Base-by-base conservation (phyloP, 2,888 invertebrate genomes). In the Lutraria lutraria region DNA sequence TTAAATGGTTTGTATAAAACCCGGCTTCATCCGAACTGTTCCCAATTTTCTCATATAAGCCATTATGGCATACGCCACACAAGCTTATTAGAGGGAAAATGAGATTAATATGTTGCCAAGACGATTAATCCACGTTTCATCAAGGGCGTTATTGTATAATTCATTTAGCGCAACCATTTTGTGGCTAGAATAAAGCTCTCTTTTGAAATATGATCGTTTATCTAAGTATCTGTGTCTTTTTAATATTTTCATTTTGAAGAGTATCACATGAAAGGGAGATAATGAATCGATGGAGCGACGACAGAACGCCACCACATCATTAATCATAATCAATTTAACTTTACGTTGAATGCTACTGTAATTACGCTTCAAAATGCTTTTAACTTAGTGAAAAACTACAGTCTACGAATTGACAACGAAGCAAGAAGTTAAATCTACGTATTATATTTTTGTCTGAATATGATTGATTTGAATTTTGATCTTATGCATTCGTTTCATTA, bases 401-500 rank as follows among this genome's bases (percentile, higher is more conserved):
- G 91, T 90, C 91, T 89, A 82, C 31, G 25, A 80, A 81, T 68
- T 89, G 88, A 88, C 89, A 84, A 60, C 21, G 60, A 86, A 79
- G 82, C 83, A 84, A 85, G 81, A 68, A 84, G 88, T 89, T 86
- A 81, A 83, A 86, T 90, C 88, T 90, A 90, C 83, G 88, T 90
- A 89, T 89, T 89, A 90, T 91, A 89, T 90, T 86, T n/a, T 88
- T 88, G 92, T 90, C 90, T 86, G 81, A 85, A 68, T 86, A 88
- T 92, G 92, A 92, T 92, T 87, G 90, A 92, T 92, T 84, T 54
- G 88, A 31, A 60, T 87, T 92, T 92, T 92, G 88, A 90, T 90
- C 86, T 82, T 81, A 81, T 84, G 85, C n/a, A 86, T 91, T 92
- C 85, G 88, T 88, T 89, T 90, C 88, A 83, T 92, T 90, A 89